Conservation (phyloP, 2,888 invertebrate genomes). For the Drosophila percnosoma region DNA sequence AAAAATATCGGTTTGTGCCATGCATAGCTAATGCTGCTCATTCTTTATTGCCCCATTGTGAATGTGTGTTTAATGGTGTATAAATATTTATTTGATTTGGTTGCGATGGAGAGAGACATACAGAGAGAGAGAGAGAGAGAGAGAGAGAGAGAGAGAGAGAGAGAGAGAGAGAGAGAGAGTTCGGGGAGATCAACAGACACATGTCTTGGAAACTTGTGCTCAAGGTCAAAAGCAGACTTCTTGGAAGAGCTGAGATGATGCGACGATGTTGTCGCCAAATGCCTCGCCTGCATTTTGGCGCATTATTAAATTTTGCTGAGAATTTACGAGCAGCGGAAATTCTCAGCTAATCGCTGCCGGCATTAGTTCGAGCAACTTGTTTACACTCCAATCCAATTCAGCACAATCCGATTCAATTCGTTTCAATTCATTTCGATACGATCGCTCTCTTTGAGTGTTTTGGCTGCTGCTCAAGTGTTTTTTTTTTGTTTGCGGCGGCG, state of each 20-base stretch:
- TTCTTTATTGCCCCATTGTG: slow-evolving; percentile 59
- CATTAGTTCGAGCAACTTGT: slow-evolving; percentile 61
- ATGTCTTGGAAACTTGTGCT: slow-evolving; percentile 36
- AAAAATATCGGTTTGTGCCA: slow-evolving; percentile 17
- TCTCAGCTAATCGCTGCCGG: slow-evolving; percentile 56
- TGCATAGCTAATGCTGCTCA: slow-evolving; percentile 56
- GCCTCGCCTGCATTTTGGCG: slow-evolving; percentile 45
- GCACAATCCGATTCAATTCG: slow-evolving; percentile 2
- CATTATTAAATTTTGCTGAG: slow-evolving; percentile 52
- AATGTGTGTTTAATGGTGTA: slow-evolving; percentile 39
- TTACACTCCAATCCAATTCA: slow-evolving; percentile 43
- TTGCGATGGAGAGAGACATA: not conserved
- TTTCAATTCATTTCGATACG: slow-evolving; percentile 19
- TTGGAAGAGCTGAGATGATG: slow-evolving; percentile 45
- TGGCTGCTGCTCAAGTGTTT: slow-evolving; percentile 46
- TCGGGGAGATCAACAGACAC: slow-evolving; percentile 16
- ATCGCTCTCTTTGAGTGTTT: slow-evolving; percentile 14
- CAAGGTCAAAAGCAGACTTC: slow-evolving; percentile 52
- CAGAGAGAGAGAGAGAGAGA: not conserved
- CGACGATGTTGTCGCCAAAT: not conserved
- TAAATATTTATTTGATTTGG: slow-evolving; percentile 58
- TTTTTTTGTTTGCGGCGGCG: slow-evolving; percentile 53
- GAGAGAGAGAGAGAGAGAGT: not conserved
- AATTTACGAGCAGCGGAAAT: slow-evolving; percentile 68
- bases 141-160: not conserved